Conservation (phyloP, 2,888 invertebrate species). For the Drosophila limbata region DNA sequence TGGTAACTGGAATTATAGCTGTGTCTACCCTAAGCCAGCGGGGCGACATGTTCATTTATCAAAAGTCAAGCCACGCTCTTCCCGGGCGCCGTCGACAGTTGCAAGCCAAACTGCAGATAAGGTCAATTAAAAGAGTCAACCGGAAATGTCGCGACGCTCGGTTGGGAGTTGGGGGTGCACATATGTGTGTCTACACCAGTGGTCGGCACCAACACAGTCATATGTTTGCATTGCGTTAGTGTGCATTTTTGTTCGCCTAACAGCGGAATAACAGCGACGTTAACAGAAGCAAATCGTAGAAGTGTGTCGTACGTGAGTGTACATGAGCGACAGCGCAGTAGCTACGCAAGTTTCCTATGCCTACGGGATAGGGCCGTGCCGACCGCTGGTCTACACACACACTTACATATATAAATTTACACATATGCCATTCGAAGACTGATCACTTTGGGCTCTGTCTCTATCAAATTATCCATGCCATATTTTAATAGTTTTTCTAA, state of each 20-base stretch:
- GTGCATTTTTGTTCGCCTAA: too few relatives aligned
- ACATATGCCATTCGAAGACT: slow-evolving; percentile 7
- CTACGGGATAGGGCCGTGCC: too few relatives aligned
- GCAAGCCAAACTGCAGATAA: slow-evolving; percentile 71
- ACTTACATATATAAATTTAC: not conserved
- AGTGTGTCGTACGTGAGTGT: too few relatives aligned
- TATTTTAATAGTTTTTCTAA: slow-evolving; percentile 44
- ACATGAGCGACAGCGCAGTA: too few relatives aligned
- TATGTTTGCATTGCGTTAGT: too few relatives aligned
- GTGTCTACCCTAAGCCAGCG: slow-evolving; percentile 24
- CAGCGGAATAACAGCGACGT: too few relatives aligned
- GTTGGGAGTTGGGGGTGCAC: slow-evolving; percentile 54
- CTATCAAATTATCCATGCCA: slow-evolving; percentile 35
- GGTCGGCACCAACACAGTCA: too few relatives aligned
- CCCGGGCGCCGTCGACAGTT: slow-evolving; percentile 48
- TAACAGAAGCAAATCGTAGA: too few relatives aligned
- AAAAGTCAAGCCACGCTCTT: slow-evolving; percentile 78
- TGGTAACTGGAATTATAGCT: slow-evolving; percentile 5
- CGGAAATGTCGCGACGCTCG: slow-evolving; percentile 83
- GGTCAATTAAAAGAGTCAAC: slow-evolving; percentile 84
- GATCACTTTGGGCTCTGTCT: slow-evolving; percentile 6
- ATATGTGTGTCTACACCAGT: too few relatives aligned
- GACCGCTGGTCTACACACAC: slow-evolving; percentile 5
- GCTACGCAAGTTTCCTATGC: too few relatives aligned
- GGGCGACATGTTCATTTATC: slow-evolving; percentile 75